Evolutionary conservation across 2,797 vertebrate genomes (phyloP), one percentile per base, ranked within the genome.

Genomic region (Sandelia bainsii): DNA sequence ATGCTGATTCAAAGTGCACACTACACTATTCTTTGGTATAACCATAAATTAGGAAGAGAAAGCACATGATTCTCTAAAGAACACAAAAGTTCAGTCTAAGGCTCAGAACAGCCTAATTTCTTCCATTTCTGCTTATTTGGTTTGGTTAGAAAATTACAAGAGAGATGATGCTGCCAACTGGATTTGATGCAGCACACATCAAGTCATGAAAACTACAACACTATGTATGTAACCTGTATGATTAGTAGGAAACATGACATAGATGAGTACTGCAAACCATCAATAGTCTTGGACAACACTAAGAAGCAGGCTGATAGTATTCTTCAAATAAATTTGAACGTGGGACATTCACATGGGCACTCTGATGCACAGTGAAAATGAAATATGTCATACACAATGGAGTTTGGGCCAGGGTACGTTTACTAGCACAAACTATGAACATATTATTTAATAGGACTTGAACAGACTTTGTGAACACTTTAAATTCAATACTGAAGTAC

Each of bases 401-500:
- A 39, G 9, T 16, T 42, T 42, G 39, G 13, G 17, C 29, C 37
- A 12, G 4, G 22, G 20, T 16, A 25, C 50, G 5, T 22, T 22
- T 4, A 9, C 9, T 9, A 37, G 10, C 5, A 29, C 51, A 5
- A 8, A 1, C 17, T 23, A 34, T 8, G 23, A 4, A 42, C 29
- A 6, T 5, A 3, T 1, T n/a, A 17, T 57, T 19, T 37, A 16
- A 72, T 34, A 34, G 32, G n/a, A 40, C 32, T 25, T 17, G 29
- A 6, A 17, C 40, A 16, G 40, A 42, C 16, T 80, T 39, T 58
- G 19, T 60, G 16, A 67, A 42, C 12, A 29, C 19, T 27, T 20
- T 6, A 40, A 44, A 69, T 60, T 58, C 56, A 22, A 49, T 20
- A 29, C 60, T 12, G 3, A n/a, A 72, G 32, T 40, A 50, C 34